phyloP scores from a whole-genome alignment of 1,140 invertebrate species.

The Drosophila ohnishii region DNA sequence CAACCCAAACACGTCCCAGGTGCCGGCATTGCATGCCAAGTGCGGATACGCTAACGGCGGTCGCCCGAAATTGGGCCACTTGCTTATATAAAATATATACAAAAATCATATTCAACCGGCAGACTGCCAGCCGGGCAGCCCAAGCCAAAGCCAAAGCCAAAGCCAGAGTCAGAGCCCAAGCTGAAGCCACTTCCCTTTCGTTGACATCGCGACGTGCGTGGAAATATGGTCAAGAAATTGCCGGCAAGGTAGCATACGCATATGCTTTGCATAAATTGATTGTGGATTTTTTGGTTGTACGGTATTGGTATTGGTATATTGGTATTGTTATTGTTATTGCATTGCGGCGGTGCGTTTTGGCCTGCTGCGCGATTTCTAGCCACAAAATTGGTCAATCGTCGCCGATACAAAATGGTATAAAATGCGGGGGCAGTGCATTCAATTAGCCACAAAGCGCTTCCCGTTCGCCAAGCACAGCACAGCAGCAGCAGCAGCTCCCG shows the following conservation, averaged over 20 bases:
- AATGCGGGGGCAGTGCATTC: conserved; percentile 70
- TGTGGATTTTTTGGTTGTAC: conserved; percentile 21
- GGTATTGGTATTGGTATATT: conserved; percentile 15
- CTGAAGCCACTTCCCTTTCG: conserved; percentile 74
- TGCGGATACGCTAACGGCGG: conserved; percentile 62
- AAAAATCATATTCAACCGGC: conserved; percentile 68
- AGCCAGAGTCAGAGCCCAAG: background rate
- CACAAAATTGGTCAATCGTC: conserved; percentile 67
- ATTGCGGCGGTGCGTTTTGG: conserved; percentile 46
- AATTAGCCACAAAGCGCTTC: conserved; percentile 83
- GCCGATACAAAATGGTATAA: conserved; percentile 73
- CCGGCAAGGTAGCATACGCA: conserved; percentile 63
- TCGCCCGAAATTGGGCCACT: conserved; percentile 65
- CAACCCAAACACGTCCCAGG: conserved; percentile 43
- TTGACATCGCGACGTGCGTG: conserved; percentile 71
- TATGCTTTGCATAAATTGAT: conserved; percentile 75
- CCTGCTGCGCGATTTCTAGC: conserved; percentile 68
- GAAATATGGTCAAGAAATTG: conserved; percentile 80
- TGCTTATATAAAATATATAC: conserved; percentile 74
- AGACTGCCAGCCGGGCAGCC: conserved; percentile 4
- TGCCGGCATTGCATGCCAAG: conserved; percentile 64
- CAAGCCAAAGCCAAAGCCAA: background rate
- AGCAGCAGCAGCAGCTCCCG: conserved; percentile 63
- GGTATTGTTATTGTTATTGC: conserved; percentile 52
- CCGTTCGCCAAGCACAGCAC: conserved; percentile 65